Percentiles rank a stretch among this genome's conserved stretches.
phyloP scores from a whole-genome alignment of 2,888 invertebrate species.

The Oscheius sp. region DNA sequence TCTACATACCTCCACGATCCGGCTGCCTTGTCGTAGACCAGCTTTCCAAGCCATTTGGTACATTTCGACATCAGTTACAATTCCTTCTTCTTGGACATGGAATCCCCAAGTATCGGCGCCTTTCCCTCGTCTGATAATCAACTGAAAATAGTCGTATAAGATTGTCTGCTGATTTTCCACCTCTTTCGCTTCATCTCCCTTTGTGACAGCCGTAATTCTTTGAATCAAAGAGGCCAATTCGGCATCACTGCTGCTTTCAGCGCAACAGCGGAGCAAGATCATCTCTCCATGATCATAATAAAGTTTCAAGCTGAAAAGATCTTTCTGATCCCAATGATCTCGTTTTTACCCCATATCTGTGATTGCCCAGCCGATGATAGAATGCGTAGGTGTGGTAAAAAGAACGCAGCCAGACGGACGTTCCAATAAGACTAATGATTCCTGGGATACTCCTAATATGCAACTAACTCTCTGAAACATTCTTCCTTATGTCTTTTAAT shows the following conservation, averaged over 20 bases:
- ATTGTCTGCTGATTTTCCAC: constrained; percentile 73
- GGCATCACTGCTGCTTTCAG: constrained; percentile 77
- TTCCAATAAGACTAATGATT: constrained; percentile 88
- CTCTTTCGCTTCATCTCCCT: constrained; percentile 79
- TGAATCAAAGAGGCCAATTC: constrained; percentile 84
- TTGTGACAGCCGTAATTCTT: constrained; percentile 84
- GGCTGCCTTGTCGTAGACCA: constrained; percentile 88
- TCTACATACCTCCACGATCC: constrained; percentile 82
- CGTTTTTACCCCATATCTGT: constrained; percentile 62
- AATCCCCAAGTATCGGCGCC: constrained; percentile 68
- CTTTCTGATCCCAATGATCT: background rate
- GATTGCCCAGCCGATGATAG: constrained; percentile 82
- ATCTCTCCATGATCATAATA: constrained; percentile 95
- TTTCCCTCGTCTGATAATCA: constrained; percentile 61
- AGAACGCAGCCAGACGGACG: constrained; percentile 85
- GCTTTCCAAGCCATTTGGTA: constrained; percentile 79
- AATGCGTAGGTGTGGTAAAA: constrained; percentile 86
- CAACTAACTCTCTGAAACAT: constrained; percentile 44
- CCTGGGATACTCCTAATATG: constrained; percentile 80
- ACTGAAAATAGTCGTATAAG: constrained; percentile 30
- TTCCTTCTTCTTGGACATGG: constrained; percentile 77
- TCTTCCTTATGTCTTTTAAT: background rate
- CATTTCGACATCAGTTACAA: constrained; percentile 90
- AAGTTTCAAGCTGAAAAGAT: constrained; percentile 59
- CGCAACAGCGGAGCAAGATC: constrained; percentile 81